Evolutionary conservation across 2,113 vertebrate genomes (phyloP).

Genomic region (Ornithorhynchus anatinus): DNA sequence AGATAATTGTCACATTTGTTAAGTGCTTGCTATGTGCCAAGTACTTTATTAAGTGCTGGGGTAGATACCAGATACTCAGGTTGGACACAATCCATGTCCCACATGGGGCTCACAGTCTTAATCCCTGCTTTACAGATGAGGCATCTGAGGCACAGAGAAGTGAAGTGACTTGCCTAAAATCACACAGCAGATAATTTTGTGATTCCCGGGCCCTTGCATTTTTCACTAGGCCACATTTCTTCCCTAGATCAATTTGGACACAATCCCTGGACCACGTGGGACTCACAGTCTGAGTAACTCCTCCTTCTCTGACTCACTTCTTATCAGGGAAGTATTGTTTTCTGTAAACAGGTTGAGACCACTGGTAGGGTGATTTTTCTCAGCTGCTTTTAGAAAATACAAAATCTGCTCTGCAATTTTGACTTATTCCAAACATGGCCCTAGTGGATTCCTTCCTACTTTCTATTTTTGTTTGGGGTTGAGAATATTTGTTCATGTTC

Average conservation of each 20-base stretch:
- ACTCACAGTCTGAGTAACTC: background rate
- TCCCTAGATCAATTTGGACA: slow-evolving; percentile 3
- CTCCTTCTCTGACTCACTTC: background rate
- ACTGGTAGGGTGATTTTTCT: background rate
- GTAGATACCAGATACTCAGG: no score
- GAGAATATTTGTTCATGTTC: background rate
- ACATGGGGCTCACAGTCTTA: no score
- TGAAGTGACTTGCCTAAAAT: no score
- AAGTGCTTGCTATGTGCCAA: no score
- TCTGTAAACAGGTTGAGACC: slow-evolving; percentile 4
- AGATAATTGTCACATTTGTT: no score
- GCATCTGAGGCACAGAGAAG: no score
- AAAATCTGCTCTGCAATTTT: background rate
- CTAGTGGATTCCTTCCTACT: background rate
- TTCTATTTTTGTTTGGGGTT: background rate
- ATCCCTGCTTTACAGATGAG: no score
- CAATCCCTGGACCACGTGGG: background rate
- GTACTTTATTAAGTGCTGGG: no score
- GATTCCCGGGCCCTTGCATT: no score
- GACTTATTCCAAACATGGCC: background rate
- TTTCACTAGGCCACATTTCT: no score
- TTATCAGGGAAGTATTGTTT: background rate
- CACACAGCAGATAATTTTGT: no score
- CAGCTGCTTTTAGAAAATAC: background rate
- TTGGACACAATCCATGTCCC: no score